phyloP scores from a whole-genome alignment of 2,888 invertebrate genomes.

The Caradrina kadenii region DNA sequence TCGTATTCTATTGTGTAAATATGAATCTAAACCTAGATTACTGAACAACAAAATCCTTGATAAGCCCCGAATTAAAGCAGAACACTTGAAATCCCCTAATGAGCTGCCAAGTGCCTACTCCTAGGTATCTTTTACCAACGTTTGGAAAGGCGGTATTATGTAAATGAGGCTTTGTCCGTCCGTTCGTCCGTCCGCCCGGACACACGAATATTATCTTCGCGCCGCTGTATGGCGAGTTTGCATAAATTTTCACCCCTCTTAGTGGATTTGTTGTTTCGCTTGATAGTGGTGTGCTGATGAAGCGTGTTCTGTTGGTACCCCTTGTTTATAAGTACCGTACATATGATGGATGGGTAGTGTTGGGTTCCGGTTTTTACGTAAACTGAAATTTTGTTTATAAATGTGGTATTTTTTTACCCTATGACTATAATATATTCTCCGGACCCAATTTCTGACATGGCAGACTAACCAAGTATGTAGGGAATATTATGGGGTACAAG shows the following conservation, averaged over 20 bases:
- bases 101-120: conserved; percentile 39
- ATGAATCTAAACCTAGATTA: background rate
- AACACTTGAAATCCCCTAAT: conserved; percentile 45
- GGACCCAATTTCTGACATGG: no score
- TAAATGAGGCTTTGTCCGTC: conserved; percentile 67
- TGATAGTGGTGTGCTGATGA: conserved; percentile 30
- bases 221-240: conserved; percentile 69
- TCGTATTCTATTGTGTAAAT: background rate
- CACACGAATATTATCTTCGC: conserved; percentile 70
- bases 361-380: background rate
- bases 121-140: conserved; percentile 55
- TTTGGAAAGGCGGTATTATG: conserved; percentile 69
- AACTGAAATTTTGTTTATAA: no score
- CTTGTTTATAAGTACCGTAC: conserved; percentile 12
- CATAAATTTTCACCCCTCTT: conserved; percentile 71
- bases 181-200: conserved; percentile 57
- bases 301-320: background rate
- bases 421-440: no score
- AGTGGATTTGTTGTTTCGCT: conserved; percentile 66
- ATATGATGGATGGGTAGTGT: background rate
- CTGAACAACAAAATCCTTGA: conserved; percentile 4
- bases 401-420: no score
- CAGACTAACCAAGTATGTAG: no score
- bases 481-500: no score
- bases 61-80: conserved; percentile 22